Conservation (phyloP, 2,113 vertebrate genomes). For the Lipophrys pholis region DNA sequence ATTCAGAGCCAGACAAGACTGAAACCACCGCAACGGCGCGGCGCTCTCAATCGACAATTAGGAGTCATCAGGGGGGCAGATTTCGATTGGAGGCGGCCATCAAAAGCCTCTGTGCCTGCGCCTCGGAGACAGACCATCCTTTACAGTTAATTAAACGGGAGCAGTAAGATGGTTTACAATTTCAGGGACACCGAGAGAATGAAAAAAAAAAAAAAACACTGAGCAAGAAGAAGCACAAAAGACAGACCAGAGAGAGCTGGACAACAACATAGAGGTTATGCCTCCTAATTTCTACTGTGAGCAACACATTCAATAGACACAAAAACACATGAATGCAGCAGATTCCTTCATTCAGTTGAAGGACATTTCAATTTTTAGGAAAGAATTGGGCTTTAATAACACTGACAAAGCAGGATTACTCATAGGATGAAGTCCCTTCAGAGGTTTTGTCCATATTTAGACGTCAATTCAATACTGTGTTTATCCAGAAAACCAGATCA, state of each 20-base stretch:
- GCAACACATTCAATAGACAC: neutral
- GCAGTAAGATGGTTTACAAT: constrained; percentile 3
- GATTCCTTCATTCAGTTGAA: neutral
- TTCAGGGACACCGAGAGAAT: constrained; percentile 6
- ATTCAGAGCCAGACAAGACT: constrained; percentile 41
- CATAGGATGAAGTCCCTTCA: too few relatives aligned
- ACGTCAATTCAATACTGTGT: too few relatives aligned
- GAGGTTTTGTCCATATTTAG: too few relatives aligned
- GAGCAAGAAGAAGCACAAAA: neutral
- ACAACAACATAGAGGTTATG: neutral
- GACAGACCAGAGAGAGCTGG: neutral
- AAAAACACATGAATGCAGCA: neutral
- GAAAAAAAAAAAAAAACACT: constrained; percentile 1
- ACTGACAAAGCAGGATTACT: too few relatives aligned
- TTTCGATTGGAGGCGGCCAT: constrained; percentile 23
- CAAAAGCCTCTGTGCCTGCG: neutral
- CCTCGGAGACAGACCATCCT: constrained; percentile 20
- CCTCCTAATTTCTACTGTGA: neutral
- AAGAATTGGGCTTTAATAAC: too few relatives aligned
- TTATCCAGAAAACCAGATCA: too few relatives aligned
- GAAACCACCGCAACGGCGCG: constrained; percentile 34
- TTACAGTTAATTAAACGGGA: constrained; percentile 37
- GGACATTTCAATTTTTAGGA: too few relatives aligned
- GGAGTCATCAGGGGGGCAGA: constrained; percentile 36
- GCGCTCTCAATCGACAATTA: constrained; percentile 40